Percentiles rank a stretch among this genome's conserved stretches.
Evolutionary conservation across 2,888 invertebrate genomes (phyloP).

Genomic region (Boloria euphrosyne): DNA sequence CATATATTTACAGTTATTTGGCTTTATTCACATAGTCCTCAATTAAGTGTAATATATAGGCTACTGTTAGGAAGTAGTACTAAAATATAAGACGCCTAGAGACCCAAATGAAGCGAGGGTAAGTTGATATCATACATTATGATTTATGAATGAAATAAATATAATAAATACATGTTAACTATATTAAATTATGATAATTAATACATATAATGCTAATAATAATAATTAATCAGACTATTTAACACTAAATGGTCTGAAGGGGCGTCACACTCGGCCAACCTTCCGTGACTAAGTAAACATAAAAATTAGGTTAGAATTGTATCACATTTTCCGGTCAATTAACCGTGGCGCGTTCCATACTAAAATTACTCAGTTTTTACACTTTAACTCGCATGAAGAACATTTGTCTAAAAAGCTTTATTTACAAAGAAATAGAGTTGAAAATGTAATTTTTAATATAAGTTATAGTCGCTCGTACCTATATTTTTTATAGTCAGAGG

Average conservation of each 20-base stretch:
- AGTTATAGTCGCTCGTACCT: slow-evolving; percentile 27
- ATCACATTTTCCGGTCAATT: slow-evolving; percentile 63
- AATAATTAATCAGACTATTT: not conserved
- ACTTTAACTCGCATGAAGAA: slow-evolving; percentile 8
- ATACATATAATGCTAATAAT: not conserved
- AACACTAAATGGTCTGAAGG: slow-evolving; percentile 25
- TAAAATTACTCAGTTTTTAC: slow-evolving; percentile 20
- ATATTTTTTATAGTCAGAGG: slow-evolving; percentile 61
- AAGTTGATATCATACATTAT: not conserved
- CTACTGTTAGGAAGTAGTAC: no score
- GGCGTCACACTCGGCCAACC: slow-evolving; percentile 40
- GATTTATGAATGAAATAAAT: not conserved
- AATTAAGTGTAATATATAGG: no score
- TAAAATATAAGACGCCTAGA: no score
- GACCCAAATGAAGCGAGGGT: not conserved
- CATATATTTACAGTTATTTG: no score
- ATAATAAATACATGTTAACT: not conserved
- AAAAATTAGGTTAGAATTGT: slow-evolving; percentile 59
- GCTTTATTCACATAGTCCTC: no score
- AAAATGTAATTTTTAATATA: not conserved
- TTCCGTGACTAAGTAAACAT: slow-evolving; percentile 44
- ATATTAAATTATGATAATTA: not conserved
- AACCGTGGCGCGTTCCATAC: slow-evolving; percentile 30
- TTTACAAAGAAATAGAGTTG: slow-evolving; percentile 9
- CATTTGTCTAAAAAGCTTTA: not conserved